phyloP scores from a whole-genome alignment of 2,888 invertebrate genomes.

The Tigriopus californicus region DNA sequence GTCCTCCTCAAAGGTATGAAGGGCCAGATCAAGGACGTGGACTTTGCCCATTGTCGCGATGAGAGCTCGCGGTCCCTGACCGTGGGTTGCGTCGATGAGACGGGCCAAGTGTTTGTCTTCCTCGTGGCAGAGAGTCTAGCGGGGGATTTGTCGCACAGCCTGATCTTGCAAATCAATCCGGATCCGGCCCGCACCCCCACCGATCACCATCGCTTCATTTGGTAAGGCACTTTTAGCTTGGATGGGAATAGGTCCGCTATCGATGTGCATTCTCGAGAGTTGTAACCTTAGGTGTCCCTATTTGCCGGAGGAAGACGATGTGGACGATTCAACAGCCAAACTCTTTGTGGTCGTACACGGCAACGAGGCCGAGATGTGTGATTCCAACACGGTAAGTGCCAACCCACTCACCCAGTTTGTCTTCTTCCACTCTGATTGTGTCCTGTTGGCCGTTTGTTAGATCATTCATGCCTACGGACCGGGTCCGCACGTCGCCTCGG shows the following conservation, averaged over 20 bases:
- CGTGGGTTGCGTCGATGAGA: conserved; percentile 67
- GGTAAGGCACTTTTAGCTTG: no score
- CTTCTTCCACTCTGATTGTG: no score
- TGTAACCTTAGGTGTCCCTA: conserved; percentile 86
- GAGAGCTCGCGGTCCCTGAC: conserved; percentile 25
- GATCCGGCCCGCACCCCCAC: conserved; percentile 27
- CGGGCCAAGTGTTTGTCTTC: conserved; percentile 62
- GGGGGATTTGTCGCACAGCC: conserved; percentile 2
- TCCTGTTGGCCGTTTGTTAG: no score
- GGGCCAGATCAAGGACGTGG: conserved; percentile 71
- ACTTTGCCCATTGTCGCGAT: conserved; percentile 66
- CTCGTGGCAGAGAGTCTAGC: conserved; percentile 32
- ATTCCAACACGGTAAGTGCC: conserved; percentile 31
- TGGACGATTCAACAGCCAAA: conserved; percentile 25
- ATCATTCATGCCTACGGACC: no score
- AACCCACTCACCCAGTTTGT: no score
- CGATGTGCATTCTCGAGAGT: no score
- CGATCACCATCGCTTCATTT: conserved; percentile 41
- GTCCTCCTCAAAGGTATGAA: conserved; percentile 67
- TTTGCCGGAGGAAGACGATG: conserved; percentile 40
- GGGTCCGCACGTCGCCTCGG: no score
- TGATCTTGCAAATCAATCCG: conserved; percentile 45
- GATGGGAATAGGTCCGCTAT: neutral
- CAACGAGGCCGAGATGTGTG: conserved; percentile 32
- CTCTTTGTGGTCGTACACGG: conserved; percentile 22